Evolutionary conservation across 2,888 invertebrate species (phyloP).

Genomic region (Pterobdella sp.): DNA sequence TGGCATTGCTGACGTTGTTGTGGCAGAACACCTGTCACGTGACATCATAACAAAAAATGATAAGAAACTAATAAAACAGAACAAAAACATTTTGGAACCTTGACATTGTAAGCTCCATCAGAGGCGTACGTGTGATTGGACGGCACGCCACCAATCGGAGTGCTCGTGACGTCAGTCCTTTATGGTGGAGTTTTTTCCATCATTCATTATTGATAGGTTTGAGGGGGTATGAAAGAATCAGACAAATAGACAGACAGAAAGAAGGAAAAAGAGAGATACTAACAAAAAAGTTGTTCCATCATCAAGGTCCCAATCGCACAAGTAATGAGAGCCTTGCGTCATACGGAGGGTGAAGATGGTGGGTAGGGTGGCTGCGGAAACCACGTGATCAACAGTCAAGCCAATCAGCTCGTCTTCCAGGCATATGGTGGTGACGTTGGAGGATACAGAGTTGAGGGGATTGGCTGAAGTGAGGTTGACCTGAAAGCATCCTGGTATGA

Average conservation of each 20-base stretch:
- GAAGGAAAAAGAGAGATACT: not conserved
- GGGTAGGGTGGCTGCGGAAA: conserved; percentile 20
- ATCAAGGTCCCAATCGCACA: conserved; percentile 40
- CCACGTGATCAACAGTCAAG: conserved; percentile 31
- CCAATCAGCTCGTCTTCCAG: conserved; percentile 40
- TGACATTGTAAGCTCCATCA: conserved; percentile 40
- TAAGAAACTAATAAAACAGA: no score
- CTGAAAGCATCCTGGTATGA: conserved; percentile 39
- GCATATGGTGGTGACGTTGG: conserved; percentile 40
- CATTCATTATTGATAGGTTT: not conserved
- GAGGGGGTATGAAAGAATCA: not conserved
- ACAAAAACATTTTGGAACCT: no score
- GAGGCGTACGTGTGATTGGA: conserved; percentile 36
- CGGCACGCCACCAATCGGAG: conserved; percentile 18
- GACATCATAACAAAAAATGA: no score
- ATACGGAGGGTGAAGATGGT: conserved; percentile 36
- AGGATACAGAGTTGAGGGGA: conserved; percentile 20
- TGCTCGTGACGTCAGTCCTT: conserved; percentile 19
- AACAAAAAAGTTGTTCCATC: conserved; percentile 34
- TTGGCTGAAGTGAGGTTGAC: conserved; percentile 42
- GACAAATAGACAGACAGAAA: not conserved
- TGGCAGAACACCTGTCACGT: conserved; percentile 30
- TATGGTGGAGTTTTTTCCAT: not conserved
- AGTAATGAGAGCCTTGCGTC: conserved; percentile 42
- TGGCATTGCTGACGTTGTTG: conserved; percentile 37